These are phyloP conservation scores for Heliocidaris erythrogramma DNA, from an alignment of 35 echinoderm and acorn worm species.

Conservation along the genomic window DNA sequence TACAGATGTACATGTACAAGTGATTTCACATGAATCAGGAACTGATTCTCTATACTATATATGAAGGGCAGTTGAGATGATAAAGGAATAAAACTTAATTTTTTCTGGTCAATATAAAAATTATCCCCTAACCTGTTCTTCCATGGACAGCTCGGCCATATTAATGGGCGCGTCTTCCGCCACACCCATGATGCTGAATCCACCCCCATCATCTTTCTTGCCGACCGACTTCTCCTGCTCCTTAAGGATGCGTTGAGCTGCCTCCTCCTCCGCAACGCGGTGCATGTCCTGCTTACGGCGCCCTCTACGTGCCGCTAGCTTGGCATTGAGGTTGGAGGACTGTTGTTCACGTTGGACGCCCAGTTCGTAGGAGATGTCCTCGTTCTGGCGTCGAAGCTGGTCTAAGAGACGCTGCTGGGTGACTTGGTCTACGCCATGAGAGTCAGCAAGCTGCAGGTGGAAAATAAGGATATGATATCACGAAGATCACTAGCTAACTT, in stretches of 20 bases:
- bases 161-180: slow-evolving; percentile 65
- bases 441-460: slow-evolving; percentile 46
- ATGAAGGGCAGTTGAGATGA: no score
- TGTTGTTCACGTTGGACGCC: slow-evolving; percentile 68
- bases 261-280: slow-evolving; percentile 78
- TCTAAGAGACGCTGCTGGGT: slow-evolving; percentile 83
- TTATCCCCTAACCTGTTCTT: slow-evolving; percentile 80
- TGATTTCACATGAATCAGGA: no score
- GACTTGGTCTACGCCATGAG: slow-evolving; percentile 71
- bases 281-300: slow-evolving; percentile 60
- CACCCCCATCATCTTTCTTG: slow-evolving; percentile 23
- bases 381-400: slow-evolving; percentile 81
- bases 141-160: slow-evolving; percentile 80
- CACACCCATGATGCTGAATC: slow-evolving; percentile 56
- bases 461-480: neutral
- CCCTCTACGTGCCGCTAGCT: slow-evolving; percentile 60
- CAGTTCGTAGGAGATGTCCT: slow-evolving; percentile 80
- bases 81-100: no score
- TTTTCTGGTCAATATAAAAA: no score
- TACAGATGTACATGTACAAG: no score
- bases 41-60: no score
- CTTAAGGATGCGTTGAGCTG: slow-evolving; percentile 72
- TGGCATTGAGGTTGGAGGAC: slow-evolving; percentile 79
- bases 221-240: slow-evolving; percentile 75
- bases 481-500: no score